Conservation (phyloP, 2,797 vertebrate species). For the Phaenicophaeus curvirostris region DNA sequence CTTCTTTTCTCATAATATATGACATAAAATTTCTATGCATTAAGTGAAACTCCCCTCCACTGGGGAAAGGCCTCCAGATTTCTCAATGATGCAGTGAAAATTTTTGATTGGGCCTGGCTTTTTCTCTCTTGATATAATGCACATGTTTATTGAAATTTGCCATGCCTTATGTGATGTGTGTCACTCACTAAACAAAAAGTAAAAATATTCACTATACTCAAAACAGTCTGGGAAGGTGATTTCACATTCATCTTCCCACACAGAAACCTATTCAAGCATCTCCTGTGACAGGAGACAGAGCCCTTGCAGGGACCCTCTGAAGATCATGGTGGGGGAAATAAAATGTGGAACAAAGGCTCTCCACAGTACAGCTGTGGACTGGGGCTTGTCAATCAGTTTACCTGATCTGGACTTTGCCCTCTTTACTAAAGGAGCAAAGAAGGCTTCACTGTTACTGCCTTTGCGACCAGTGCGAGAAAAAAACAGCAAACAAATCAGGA, state of each 20-base stretch:
- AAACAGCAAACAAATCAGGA: neutral
- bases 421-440: neutral
- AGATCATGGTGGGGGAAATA: neutral
- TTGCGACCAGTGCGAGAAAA: neutral
- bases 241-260: neutral
- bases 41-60: neutral
- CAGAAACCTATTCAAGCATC: neutral
- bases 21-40: neutral
- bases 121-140: neutral
- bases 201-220: neutral
- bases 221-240: neutral
- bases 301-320: neutral
- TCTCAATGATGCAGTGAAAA: neutral
- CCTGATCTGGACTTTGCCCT: neutral
- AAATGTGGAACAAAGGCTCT: neutral
- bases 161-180: accelerated
- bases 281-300: neutral
- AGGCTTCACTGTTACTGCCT: neutral
- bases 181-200: neutral
- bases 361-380: neutral
- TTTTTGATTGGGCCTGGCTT: neutral
- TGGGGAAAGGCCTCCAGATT: neutral
- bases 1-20: constrained; percentile 17
- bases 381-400: neutral
- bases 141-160: neutral